Conservation (phyloP, 1,140 invertebrate genomes). For the Pseudomyrmex concolor region DNA sequence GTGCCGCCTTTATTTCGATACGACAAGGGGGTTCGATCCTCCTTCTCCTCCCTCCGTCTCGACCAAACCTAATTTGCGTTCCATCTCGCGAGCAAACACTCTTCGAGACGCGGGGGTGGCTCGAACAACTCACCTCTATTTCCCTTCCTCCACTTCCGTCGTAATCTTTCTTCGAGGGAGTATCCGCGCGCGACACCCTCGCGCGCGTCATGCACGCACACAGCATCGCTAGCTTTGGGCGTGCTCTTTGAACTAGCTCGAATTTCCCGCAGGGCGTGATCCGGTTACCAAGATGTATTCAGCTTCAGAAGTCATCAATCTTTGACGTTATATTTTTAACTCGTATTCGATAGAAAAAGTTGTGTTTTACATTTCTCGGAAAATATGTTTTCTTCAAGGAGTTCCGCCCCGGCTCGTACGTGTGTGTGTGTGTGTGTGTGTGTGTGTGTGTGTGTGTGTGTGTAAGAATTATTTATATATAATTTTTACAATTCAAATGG, state of each 20-base stretch:
- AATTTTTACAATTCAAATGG: too few relatives aligned
- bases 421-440: too few relatives aligned
- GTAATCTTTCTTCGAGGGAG: constrained; percentile 40
- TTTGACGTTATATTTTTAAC: not conserved
- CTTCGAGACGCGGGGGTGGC: constrained; percentile 42
- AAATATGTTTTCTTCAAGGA: too few relatives aligned
- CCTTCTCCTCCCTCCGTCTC: constrained; percentile 3
- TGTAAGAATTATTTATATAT: too few relatives aligned
- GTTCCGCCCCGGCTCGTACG: too few relatives aligned
- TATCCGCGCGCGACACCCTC: constrained; percentile 27
- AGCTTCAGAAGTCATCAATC: constrained; percentile 2
- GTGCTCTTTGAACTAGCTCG: constrained; percentile 63
- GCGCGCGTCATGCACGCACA: constrained; percentile 15
- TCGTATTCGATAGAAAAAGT: not conserved
- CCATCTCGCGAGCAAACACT: constrained; percentile 83
- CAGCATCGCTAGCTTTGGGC: constrained; percentile 36
- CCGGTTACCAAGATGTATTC: not conserved
- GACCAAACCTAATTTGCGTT: constrained; percentile 84
- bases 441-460: too few relatives aligned
- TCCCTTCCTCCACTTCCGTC: constrained; percentile 24
- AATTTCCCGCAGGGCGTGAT: constrained; percentile 56
- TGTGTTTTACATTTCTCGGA: too few relatives aligned
- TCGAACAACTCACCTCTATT: constrained; percentile 48
- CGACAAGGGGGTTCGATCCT: constrained; percentile 78
- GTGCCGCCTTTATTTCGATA: constrained; percentile 83